phyloP scores from a whole-genome alignment of 1,140 invertebrate species.

The Pogonognathellus flavescens region DNA sequence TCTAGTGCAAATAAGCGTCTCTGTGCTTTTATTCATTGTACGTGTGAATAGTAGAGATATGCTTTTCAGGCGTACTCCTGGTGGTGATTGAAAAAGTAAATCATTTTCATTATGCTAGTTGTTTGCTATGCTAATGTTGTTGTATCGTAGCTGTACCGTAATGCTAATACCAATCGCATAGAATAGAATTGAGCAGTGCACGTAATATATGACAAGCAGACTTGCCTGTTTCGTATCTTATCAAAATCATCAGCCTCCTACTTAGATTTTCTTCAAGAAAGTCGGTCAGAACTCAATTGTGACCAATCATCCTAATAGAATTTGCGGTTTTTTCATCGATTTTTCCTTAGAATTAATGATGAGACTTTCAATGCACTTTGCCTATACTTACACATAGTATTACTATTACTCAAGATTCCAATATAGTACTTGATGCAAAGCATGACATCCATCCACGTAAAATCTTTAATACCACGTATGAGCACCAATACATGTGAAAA shows the following conservation, averaged over 20 bases:
- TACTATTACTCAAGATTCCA: too few species aligned
- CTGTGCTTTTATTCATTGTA: too few species aligned
- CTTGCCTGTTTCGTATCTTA: neutral
- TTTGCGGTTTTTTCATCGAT: conserved; percentile 50
- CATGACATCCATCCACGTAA: too few species aligned
- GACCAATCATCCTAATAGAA: conserved; percentile 44
- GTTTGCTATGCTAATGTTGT: too few species aligned
- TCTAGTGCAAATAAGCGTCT: too few species aligned
- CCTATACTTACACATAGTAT: neutral
- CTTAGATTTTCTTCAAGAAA: conserved; percentile 44
- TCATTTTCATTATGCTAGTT: neutral
- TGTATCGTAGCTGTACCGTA: neutral
- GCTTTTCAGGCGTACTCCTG: neutral
- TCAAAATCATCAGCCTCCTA: conserved; percentile 53
- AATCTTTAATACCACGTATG: too few species aligned
- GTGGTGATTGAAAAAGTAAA: conserved; percentile 6
- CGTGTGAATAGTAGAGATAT: conserved; percentile 3
- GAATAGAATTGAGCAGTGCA: neutral
- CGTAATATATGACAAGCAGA: conserved; percentile 4
- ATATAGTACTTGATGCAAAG: too few species aligned
- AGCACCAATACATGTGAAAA: too few species aligned
- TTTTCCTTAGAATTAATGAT: conserved; percentile 28
- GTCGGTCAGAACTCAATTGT: conserved; percentile 51
- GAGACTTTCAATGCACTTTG: neutral
- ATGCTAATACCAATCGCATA: neutral